Evolutionary conservation across 2,797 vertebrate species (phyloP).

Genomic region (Dipus sagitta): DNA sequence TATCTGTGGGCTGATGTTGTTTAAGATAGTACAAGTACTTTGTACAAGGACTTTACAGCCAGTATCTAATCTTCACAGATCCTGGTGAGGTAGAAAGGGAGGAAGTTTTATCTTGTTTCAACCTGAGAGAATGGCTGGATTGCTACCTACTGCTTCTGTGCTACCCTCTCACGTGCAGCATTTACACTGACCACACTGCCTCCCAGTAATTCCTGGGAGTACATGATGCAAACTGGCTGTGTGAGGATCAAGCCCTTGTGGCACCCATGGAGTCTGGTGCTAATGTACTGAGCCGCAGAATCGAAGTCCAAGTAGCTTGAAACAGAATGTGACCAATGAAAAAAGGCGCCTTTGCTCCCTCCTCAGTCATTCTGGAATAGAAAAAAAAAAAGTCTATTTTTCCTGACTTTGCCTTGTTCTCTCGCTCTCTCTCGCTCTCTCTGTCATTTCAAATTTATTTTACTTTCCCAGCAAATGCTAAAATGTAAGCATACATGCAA

Average conservation of each 20-base stretch:
- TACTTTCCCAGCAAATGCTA: conserved; percentile 1
- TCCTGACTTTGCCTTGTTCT: not conserved
- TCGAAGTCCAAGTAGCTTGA: not conserved
- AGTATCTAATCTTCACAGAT: conserved; percentile 83
- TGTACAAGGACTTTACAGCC: conserved; percentile 69
- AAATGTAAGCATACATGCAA: not conserved
- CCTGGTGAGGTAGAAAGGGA: conserved; percentile 77
- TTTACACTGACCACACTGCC: not conserved
- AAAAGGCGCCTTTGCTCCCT: not conserved
- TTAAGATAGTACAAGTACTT: conserved; percentile 74
- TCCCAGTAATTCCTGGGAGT: conserved; percentile 25
- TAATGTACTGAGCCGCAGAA: not conserved
- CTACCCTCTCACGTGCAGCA: not conserved
- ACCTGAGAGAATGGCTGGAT: conserved; percentile 56
- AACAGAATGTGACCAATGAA: not conserved
- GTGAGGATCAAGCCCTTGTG: conserved; percentile 1
- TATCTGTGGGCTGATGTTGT: conserved; percentile 74
- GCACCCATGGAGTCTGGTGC: not conserved
- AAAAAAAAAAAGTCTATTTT: not conserved
- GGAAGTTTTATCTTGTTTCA: conserved; percentile 78
- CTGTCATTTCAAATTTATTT: conserved; percentile 31
- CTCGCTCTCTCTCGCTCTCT: not conserved
- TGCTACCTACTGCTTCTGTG: not conserved
- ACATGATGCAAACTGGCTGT: not conserved
- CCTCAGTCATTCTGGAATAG: not conserved